Percentiles rank a stretch among this genome's conserved stretches.
phyloP scores from a whole-genome alignment of 2,797 vertebrate genomes.

The Oryzias sinensis region DNA sequence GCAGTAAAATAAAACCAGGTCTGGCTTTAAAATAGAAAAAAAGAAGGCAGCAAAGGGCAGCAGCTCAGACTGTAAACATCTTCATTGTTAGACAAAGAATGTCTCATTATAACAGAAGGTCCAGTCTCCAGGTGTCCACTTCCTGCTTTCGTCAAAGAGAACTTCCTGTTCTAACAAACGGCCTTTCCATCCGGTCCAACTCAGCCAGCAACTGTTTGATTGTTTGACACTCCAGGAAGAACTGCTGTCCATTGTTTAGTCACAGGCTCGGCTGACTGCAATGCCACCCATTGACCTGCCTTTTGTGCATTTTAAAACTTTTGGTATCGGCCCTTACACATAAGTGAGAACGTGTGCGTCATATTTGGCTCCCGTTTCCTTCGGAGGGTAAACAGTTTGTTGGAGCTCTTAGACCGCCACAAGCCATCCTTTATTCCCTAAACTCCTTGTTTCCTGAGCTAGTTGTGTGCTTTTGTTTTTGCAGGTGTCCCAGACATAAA shows the following conservation, averaged over 20 bases:
- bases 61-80: constrained; percentile 54
- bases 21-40: constrained; percentile 17
- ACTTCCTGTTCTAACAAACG: constrained; percentile 73
- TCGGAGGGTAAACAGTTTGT: constrained; percentile 14
- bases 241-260: constrained; percentile 53
- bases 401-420: constrained; percentile 7
- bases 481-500: constrained; percentile 63
- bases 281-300: constrained; percentile 28
- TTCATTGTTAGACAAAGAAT: constrained; percentile 71
- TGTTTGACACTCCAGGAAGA: constrained; percentile 53
- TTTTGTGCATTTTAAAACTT: not conserved
- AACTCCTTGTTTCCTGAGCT: constrained; percentile 48
- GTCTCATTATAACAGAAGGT: constrained; percentile 51
- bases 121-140: constrained; percentile 69
- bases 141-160: constrained; percentile 65
- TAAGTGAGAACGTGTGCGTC: constrained; percentile 9
- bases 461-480: constrained; percentile 54
- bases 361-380: constrained; percentile 28
- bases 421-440: constrained; percentile 30
- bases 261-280: constrained; percentile 11
- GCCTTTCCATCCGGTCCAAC: constrained; percentile 47
- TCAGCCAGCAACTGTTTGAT: constrained; percentile 47
- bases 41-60: constrained; percentile 55
- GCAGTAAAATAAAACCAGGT: constrained; percentile 18
- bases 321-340: not conserved